phyloP scores from a whole-genome alignment of 2,797 vertebrate genomes.

The Ispidina lecontei region DNA sequence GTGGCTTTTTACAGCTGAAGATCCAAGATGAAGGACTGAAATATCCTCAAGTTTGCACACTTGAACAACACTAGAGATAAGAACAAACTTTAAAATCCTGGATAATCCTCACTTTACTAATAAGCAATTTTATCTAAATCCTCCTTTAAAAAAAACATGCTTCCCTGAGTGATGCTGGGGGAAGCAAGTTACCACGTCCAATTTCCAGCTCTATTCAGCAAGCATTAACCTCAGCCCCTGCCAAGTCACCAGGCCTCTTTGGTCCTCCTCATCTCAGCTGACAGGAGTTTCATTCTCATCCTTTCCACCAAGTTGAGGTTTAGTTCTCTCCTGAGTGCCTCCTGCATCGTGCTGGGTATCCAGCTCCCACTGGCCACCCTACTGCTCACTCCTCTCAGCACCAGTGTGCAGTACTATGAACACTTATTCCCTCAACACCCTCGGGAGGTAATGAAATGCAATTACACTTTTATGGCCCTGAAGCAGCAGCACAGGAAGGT shows the following conservation, averaged over 20 bases:
- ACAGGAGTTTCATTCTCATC: not conserved
- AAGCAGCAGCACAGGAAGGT: not conserved
- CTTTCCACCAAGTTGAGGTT: not conserved
- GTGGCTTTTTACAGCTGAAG: not conserved
- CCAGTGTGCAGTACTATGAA: not conserved
- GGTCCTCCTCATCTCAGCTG: slow-evolving; percentile 7
- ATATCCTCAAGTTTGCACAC: slow-evolving; percentile 52
- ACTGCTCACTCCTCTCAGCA: not conserved
- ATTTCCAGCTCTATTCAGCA: slow-evolving; percentile 38
- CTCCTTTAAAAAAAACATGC: slow-evolving; percentile 63
- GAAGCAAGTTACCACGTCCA: slow-evolving; percentile 50
- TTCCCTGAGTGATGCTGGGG: slow-evolving; percentile 31
- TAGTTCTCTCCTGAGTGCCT: not conserved
- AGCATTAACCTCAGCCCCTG: slow-evolving; percentile 3
- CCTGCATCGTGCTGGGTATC: not conserved
- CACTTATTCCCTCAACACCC: not conserved
- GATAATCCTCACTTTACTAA: slow-evolving; percentile 77
- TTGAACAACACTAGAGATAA: slow-evolving; percentile 65
- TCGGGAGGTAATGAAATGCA: not conserved
- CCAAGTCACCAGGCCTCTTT: not conserved
- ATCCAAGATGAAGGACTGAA: slow-evolving; percentile 23
- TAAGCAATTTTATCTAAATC: slow-evolving; percentile 78
- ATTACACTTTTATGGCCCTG: not conserved
- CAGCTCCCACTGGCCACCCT: not conserved
- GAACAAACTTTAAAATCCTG: slow-evolving; percentile 76